These are phyloP conservation scores for Sphenopsis melanotis DNA, from an alignment of 2,797 vertebrate genomes.

Conservation along the genomic window DNA sequence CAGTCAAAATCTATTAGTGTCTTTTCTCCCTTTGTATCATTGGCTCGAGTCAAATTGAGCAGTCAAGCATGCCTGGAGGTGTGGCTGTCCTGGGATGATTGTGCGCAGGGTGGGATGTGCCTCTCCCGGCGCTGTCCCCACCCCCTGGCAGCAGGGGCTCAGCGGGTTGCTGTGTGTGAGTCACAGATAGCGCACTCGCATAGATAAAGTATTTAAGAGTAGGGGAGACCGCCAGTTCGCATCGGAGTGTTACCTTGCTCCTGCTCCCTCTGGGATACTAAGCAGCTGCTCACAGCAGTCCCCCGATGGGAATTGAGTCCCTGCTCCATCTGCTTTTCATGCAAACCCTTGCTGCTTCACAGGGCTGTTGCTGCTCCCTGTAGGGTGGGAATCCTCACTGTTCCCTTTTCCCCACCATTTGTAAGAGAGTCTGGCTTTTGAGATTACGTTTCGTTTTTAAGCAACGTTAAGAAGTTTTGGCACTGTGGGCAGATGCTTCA, in stretches of 20 bases:
- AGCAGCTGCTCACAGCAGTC: not conserved
- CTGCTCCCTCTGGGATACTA: not conserved
- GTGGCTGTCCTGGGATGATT: conserved; percentile 14
- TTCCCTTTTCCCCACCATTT: not conserved
- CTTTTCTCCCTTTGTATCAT: conserved; percentile 44
- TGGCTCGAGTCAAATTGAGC: conserved; percentile 47
- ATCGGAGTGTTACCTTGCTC: not conserved
- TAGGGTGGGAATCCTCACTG: not conserved
- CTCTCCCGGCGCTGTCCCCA: not conserved
- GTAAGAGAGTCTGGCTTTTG: not conserved
- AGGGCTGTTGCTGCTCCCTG: not conserved
- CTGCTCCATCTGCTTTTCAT: not conserved
- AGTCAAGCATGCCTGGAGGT: conserved; percentile 53
- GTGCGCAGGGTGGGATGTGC: not conserved
- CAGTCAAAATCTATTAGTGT: conserved; percentile 55
- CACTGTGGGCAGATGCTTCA: not conserved
- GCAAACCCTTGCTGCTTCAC: not conserved
- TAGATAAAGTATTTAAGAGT: not conserved
- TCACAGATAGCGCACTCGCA: not conserved
- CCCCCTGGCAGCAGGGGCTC: not conserved
- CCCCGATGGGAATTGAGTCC: not conserved
- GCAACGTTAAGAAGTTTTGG: not conserved
- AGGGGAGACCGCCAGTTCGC: not conserved
- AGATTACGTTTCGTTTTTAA: not conserved
- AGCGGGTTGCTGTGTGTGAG: not conserved